Evolutionary conservation across 2,113 vertebrate genomes (phyloP).

Genomic region (Notarius quadriscutis): DNA sequence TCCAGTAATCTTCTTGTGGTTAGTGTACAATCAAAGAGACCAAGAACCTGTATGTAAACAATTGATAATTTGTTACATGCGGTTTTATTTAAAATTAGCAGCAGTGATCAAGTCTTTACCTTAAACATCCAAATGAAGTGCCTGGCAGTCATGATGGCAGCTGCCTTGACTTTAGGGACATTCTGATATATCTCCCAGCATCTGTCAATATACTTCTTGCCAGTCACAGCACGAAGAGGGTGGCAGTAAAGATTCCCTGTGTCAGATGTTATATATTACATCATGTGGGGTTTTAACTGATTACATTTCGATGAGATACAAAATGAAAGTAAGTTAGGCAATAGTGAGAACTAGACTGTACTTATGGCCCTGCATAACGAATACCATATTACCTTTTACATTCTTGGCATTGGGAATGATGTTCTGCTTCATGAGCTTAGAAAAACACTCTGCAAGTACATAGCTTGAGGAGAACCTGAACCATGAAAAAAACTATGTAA

Average conservation of each 20-base stretch:
- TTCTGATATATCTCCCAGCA: slow-evolving; percentile 79
- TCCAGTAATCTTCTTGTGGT: slow-evolving; percentile 74
- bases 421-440: slow-evolving; percentile 78
- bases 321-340: background rate
- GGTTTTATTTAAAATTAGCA: background rate
- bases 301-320: background rate
- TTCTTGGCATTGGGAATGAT: slow-evolving; percentile 76
- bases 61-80: background rate
- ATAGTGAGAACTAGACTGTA: background rate
- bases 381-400: slow-evolving; percentile 74
- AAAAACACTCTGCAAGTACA: slow-evolving; percentile 77
- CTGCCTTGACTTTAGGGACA: slow-evolving; percentile 54
- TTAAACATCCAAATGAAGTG: slow-evolving; percentile 86
- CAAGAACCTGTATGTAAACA: slow-evolving; percentile 74
- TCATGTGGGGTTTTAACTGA: background rate
- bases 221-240: slow-evolving; percentile 54
- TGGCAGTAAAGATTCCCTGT: slow-evolving; percentile 79
- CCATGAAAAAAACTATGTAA: slow-evolving; percentile 43
- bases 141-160: slow-evolving; percentile 76
- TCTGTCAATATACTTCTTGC: slow-evolving; percentile 66
- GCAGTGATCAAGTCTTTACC: slow-evolving; percentile 62
- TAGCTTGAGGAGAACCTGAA: slow-evolving; percentile 68
- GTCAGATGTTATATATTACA: background rate
- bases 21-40: slow-evolving; percentile 75
- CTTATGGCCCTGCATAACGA: background rate